A percentile compares a stretch with the other conserved stretches of the same genome.
phyloP scores from a whole-genome alignment of 2,888 invertebrate genomes.

The Standfussiana lucernea region DNA sequence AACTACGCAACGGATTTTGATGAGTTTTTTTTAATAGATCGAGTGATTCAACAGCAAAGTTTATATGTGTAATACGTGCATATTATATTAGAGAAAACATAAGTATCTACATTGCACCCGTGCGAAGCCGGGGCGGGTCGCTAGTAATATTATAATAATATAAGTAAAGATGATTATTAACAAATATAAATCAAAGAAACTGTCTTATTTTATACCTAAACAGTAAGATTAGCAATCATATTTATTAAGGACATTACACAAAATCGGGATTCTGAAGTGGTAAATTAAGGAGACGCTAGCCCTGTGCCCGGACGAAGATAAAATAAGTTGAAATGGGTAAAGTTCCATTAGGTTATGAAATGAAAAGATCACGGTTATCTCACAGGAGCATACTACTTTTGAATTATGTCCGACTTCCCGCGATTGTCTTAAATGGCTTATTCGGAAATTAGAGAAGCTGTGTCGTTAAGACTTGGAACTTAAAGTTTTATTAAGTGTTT shows the following conservation, averaged over 20 bases:
- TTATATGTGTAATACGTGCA: no score
- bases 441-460: constrained; percentile 58
- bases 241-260: constrained; percentile 61
- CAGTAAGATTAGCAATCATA: constrained; percentile 21
- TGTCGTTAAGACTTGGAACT: neutral
- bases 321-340: constrained; percentile 89
- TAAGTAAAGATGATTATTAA: no score
- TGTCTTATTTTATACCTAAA: neutral
- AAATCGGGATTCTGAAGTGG: constrained; percentile 78
- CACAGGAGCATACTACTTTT: constrained; percentile 81
- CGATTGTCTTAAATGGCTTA: constrained; percentile 72
- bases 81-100: no score
- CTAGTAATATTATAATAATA: no score
- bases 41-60: no score
- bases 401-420: constrained; percentile 79
- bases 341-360: constrained; percentile 88
- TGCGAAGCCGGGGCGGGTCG: no score
- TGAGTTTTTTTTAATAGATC: no score
- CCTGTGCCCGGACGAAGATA: constrained; percentile 73
- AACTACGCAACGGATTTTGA: no score
- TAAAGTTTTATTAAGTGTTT: neutral
- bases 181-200: neutral
- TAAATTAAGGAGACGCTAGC: constrained; percentile 74
- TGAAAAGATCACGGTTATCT: constrained; percentile 87
- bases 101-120: no score